Evolutionary conservation across 2,888 invertebrate genomes (phyloP), one percentile per base, ranked within the genome.

Genomic region (Dorcus parallelipipedus): DNA sequence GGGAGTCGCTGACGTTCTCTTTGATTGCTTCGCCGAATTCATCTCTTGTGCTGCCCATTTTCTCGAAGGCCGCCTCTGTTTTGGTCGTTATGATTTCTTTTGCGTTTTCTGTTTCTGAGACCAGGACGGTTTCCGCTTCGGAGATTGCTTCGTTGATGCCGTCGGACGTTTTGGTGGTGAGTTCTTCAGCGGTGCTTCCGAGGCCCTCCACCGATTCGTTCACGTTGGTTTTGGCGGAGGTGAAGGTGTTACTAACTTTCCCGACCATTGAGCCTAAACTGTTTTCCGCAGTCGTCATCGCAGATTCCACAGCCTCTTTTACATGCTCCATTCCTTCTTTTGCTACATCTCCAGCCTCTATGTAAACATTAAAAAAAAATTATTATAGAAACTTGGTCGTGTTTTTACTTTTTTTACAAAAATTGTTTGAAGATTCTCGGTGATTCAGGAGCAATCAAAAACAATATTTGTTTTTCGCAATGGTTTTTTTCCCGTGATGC

Each of bases 101-200:
- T 1, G 45, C 54, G 10, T 42, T 55, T 26, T 68, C 75, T 1
- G 68, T 66, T 69, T 76, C 75, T 2, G 74, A 73, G 6, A 69
- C 69, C 45, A 75, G 49, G 1, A 75, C 71, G 2, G 76, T 77
- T 63, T 76, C 76, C 9, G 76, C 73, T 62, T 76, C 74, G 3
- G 76, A 76, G 9, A 76, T 70, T 3, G 70, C 63, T 6, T 52
- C 41, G n/a, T 40, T 52, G 10, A 7, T 23, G 8, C 39, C 52
- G 20, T 43, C 52, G 14, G 23, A 10, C 9, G 43, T 43, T 40
- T 10, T 33, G 23, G 23, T 42, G 6, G 17, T 26, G 14, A 51
- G 17, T 14, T 51, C 40, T 26, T 40, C 23, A 8, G 23, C 51
- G 17, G 40, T 7, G 26, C 2, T 20, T n/a, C 40, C 40, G 10